Percentiles rank a stretch among this genome's conserved stretches.
phyloP scores from a whole-genome alignment of 2,797 vertebrate genomes.

The Scolopax bukidnonensis region DNA sequence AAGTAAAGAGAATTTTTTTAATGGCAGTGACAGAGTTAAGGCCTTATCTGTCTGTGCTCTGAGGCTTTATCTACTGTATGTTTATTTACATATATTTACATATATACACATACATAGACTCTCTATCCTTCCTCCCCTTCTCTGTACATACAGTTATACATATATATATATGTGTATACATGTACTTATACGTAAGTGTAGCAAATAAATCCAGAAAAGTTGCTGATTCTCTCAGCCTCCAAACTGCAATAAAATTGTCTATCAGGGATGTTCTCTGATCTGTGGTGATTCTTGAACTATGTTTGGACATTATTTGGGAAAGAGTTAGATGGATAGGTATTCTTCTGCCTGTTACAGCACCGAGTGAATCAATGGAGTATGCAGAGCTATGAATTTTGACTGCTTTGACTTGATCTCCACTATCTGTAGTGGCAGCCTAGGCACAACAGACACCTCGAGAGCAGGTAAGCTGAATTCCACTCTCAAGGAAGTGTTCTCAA shows the following conservation, averaged over 20 bases:
- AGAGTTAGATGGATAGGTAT: not conserved
- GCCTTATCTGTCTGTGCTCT: not conserved
- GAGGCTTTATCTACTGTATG: not conserved
- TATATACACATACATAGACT: not conserved
- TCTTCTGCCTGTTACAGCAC: not conserved
- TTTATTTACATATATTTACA: not conserved
- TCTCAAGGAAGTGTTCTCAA: not conserved
- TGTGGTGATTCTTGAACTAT: not conserved
- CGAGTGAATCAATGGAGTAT: not conserved
- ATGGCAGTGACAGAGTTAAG: not conserved
- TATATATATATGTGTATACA: not conserved
- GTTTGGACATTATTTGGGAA: not conserved
- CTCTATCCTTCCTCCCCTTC: not conserved
- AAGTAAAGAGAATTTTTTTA: not conserved
- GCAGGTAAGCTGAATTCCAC: not conserved
- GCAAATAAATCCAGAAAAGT: not conserved
- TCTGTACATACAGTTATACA: not conserved
- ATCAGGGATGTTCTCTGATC: not conserved
- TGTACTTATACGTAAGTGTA: not conserved
- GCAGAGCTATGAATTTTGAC: not conserved
- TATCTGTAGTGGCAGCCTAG: not conserved
- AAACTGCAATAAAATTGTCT: not conserved
- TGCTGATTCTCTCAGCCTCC: not conserved
- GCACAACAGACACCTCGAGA: not conserved
- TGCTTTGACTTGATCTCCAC: fast-evolving